Base-by-base conservation (phyloP, 2,113 vertebrate species). In the Acanthisitta chloris region DNA sequence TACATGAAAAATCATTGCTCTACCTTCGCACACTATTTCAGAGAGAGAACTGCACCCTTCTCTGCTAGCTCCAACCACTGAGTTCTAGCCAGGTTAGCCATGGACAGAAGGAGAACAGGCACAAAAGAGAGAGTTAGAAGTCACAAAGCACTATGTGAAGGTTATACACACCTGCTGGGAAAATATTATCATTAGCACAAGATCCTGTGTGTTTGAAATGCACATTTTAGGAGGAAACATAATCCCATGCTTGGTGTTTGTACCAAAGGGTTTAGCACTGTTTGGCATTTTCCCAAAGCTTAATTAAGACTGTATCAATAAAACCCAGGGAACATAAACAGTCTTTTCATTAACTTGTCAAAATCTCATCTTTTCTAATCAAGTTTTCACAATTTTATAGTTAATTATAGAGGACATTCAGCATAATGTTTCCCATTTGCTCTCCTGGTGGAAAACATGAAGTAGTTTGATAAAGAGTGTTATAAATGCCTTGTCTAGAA, bases 21-120 rank as follows among this genome's bases (percentile, higher is more conserved):
- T 98, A 98, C 97, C 98, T 98, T 98, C 93, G 42, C 98, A 97
- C 93, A 97, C 97, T 97, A 98, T 96, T 93, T 98, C 97, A 96
- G 97, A 97, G 92, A 97, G 95, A 98, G 96, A 96, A 96, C 88
- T 96, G 97, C 96, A 83, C 97, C 97, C 98, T 88, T 98, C 98
- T 98, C 98, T 98, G 98, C 97, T 96, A 97, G 57, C 89, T 98
- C 97, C 98, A 98, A 96, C 93, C 98, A 98, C 97, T 98, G 97
- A 98, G 91, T 78, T 98, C 98, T 98, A 97, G 96, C 64, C 94
- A 96, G 94, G 97, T 98, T 95, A 98, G 97, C 95, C 97, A 97
- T 2, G 91, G 92, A 90, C 78, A 88, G 88, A 91, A 96, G 81
- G 95, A 97, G 94, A 98, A 98, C 65, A 98, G 91, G 90, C 87